Evolutionary conservation across 2,797 vertebrate genomes (phyloP), one percentile per base, ranked within the genome.

Genomic region (Naso thynnoides): DNA sequence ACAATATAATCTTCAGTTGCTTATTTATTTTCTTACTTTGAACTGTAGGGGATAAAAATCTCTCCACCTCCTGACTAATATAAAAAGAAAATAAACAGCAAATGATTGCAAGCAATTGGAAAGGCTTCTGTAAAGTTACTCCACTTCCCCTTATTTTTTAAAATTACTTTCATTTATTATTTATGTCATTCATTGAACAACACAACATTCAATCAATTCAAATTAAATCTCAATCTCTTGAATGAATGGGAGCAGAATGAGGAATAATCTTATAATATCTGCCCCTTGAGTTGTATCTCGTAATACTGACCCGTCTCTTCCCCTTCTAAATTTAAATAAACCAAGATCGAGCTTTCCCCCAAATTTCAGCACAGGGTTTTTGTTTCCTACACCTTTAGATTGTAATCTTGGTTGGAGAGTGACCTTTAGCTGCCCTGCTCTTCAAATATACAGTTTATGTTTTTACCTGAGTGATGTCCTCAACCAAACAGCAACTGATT

Each of bases 401-500:
- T 52, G 27, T 47, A 56, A 74, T 69, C 62, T 41, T 66, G 71
- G 60, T 73, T 59, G 53, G 49, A 52, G 49, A 33, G 16, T 27
- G 63, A 52, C 84, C 72, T 80, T 78, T 49, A 64, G 62, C 64
- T 65, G 44, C 60, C 50, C 76, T 2, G 2, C 61, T 78, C 76
- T 47, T 80, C 62, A 79, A 47, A 83, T 88, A 82, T 44, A 89
- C 86, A 87, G 49, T 90, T 91, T 87, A 91, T 79, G 56, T 88
- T 84, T 79, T 71, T 49, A 89, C 82, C 86, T 81, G 86, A 90
- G 77, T 76, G 82, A 89, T 84, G 75, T 60, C 39, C 49, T 60
- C 47, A 62, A 64, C 55, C 38, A 64, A 76, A 81, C 78, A 73
- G 77, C 48, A 70, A 65, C 76, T 69, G 24, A 75, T 81, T 72